phyloP scores from a whole-genome alignment of 2,113 vertebrate genomes.

The Ochotona curzoniae region DNA sequence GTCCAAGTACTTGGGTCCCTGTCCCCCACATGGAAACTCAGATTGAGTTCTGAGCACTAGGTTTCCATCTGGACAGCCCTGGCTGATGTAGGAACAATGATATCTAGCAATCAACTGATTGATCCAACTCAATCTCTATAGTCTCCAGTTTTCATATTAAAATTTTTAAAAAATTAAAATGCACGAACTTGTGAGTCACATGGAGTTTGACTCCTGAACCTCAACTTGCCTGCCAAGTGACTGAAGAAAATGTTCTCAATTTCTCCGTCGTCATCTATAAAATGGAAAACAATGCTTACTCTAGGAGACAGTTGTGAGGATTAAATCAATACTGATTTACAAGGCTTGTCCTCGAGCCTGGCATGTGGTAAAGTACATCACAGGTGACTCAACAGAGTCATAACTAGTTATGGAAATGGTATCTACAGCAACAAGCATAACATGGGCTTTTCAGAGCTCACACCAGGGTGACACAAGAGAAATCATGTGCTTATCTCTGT shows the following conservation, averaged over 20 bases:
- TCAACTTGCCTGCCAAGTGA: neutral
- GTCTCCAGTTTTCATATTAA: too few species aligned
- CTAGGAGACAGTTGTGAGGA: neutral
- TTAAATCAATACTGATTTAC: neutral
- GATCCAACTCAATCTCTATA: too few species aligned
- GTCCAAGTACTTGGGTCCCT: too few species aligned
- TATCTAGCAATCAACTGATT: too few species aligned
- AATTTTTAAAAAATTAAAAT: neutral
- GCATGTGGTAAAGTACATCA: neutral
- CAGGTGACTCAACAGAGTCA: neutral
- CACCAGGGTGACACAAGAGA: neutral
- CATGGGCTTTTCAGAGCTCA: neutral
- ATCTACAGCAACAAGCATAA: neutral
- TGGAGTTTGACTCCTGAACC: neutral
- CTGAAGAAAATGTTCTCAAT: neutral
- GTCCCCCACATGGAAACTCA: too few species aligned
- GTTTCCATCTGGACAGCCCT: too few species aligned
- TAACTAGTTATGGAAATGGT: neutral
- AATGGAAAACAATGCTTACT: neutral
- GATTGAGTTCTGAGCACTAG: too few species aligned
- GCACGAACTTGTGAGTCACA: neutral
- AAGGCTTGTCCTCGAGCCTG: neutral
- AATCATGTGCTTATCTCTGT: neutral
- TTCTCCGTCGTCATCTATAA: conserved; percentile 23
- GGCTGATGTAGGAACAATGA: too few species aligned